Evolutionary conservation across 2,113 vertebrate species (phyloP).

Genomic region (Halichoeres trimaculatus): DNA sequence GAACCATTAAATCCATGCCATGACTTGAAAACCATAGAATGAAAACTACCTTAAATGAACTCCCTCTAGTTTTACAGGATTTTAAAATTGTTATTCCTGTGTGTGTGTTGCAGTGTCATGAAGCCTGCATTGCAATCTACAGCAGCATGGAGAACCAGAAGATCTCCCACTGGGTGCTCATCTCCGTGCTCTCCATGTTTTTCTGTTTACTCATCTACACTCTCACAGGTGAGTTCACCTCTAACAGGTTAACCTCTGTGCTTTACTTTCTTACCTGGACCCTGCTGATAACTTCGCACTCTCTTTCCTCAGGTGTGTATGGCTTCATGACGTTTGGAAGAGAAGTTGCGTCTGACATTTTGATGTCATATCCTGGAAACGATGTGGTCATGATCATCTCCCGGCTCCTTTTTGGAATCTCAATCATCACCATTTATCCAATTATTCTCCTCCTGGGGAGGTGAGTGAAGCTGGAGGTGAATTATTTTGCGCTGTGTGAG

Average conservation of each 20-base stretch:
- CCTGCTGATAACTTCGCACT: not conserved
- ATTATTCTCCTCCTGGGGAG: constrained; percentile 93
- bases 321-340: constrained; percentile 92
- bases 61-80: not conserved
- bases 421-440: constrained; percentile 94
- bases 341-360: constrained; percentile 87
- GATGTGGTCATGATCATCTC: constrained; percentile 86
- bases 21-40: too few relatives aligned
- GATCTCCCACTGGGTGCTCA: constrained; percentile 88
- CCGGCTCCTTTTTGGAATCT: constrained; percentile 91
- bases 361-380: constrained; percentile 93
- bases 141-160: constrained; percentile 91
- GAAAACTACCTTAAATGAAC: not conserved
- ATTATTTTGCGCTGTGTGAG: not conserved
- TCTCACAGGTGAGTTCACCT: constrained; percentile 75
- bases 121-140: constrained; percentile 93
- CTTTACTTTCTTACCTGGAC: not conserved
- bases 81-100: constrained; percentile 5
- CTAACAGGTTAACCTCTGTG: not conserved
- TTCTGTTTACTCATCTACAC: constrained; percentile 92
- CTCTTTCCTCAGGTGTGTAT: constrained; percentile 84
- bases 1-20: too few relatives aligned
- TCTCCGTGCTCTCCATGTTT: constrained; percentile 91
- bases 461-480: constrained; percentile 65
- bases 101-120: constrained; percentile 89